Evolutionary conservation across 2,113 vertebrate genomes (phyloP).

Genomic region (Sphaerodactylus townsendi): DNA sequence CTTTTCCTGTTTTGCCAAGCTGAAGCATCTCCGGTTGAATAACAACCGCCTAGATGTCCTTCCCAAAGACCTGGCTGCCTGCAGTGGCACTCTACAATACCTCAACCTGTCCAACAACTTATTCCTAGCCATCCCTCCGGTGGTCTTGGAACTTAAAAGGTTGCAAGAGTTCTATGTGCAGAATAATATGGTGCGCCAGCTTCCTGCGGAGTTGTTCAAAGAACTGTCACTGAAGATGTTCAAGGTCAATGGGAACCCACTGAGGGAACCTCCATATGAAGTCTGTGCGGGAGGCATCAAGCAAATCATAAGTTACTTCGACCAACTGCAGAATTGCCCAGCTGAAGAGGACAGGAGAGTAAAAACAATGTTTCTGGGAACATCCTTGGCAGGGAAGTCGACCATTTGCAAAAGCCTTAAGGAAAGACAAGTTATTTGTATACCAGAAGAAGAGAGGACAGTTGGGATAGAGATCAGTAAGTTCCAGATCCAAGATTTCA

Average conservation of each 20-base stretch:
- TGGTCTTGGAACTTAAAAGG: constrained; percentile 54
- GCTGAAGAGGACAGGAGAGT: constrained; percentile 62
- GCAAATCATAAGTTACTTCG: constrained; percentile 73
- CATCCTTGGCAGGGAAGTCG: constrained; percentile 71
- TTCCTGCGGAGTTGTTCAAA: constrained; percentile 67
- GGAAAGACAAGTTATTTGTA: constrained; percentile 34
- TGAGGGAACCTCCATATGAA: constrained; percentile 67
- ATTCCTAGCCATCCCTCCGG: constrained; percentile 53
- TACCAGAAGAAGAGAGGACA: constrained; percentile 59
- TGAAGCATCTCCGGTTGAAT: constrained; percentile 70
- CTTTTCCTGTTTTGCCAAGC: constrained; percentile 61
- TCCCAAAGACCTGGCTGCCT: constrained; percentile 66
- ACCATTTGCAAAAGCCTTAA: constrained; percentile 72
- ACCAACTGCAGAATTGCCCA: constrained; percentile 44
- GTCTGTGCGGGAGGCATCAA: constrained; percentile 70
- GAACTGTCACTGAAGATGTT: constrained; percentile 53
- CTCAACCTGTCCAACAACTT: constrained; percentile 74
- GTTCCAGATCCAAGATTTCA: constrained; percentile 61
- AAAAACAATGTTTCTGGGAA: constrained; percentile 77
- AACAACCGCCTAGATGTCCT: constrained; percentile 67
- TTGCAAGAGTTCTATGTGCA: constrained; percentile 68
- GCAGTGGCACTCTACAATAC: constrained; percentile 61
- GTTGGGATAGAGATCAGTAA: constrained; percentile 75
- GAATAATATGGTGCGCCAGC: constrained; percentile 64
- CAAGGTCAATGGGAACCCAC: constrained; percentile 65